A percentile compares a stretch with the other conserved stretches of the same genome.
These are phyloP conservation scores for Vanessa atalanta DNA, from an alignment of 1,140 invertebrate species.

Conservation along the genomic window DNA sequence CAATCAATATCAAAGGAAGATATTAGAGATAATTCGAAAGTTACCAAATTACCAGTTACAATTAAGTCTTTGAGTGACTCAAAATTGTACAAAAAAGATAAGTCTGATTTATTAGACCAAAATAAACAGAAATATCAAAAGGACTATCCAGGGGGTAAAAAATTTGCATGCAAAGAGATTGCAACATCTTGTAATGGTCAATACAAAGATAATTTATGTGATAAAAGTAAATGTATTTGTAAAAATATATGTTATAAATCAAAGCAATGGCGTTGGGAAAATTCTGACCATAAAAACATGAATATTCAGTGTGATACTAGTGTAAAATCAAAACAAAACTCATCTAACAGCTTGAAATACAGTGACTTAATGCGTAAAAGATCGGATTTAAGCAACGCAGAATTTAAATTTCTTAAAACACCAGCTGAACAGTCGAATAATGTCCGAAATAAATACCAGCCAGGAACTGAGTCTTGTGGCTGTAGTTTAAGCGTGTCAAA, in stretches of 20 bases:
- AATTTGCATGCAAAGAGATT: constrained; percentile 29
- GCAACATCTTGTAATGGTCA: constrained; percentile 47
- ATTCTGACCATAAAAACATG: neutral
- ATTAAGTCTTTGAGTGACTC: constrained; percentile 49
- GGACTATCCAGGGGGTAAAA: neutral
- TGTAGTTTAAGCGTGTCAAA: neutral
- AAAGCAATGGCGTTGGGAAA: constrained; percentile 28
- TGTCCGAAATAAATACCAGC: neutral
- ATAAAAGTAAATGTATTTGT: constrained; percentile 52
- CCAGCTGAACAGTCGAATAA: too few species aligned
- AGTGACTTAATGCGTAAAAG: neutral
- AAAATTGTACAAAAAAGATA: constrained; percentile 45
- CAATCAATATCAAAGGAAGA: constrained; percentile 24
- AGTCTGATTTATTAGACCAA: constrained; percentile 28
- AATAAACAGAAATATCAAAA: constrained; percentile 29
- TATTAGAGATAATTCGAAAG: constrained; percentile 23
- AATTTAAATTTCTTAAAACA: neutral
- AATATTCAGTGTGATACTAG: neutral
- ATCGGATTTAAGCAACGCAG: neutral
- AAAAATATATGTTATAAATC: constrained; percentile 34
- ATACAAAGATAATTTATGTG: constrained; percentile 37
- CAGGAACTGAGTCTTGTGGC: neutral
- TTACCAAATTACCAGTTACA: constrained; percentile 15
- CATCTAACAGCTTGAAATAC: neutral
- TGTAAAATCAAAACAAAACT: neutral